Percentiles rank a stretch among this genome's conserved stretches.
These are phyloP conservation scores for Epirrhoe tristata DNA, from an alignment of 2,888 invertebrate species.

Conservation along the genomic window DNA sequence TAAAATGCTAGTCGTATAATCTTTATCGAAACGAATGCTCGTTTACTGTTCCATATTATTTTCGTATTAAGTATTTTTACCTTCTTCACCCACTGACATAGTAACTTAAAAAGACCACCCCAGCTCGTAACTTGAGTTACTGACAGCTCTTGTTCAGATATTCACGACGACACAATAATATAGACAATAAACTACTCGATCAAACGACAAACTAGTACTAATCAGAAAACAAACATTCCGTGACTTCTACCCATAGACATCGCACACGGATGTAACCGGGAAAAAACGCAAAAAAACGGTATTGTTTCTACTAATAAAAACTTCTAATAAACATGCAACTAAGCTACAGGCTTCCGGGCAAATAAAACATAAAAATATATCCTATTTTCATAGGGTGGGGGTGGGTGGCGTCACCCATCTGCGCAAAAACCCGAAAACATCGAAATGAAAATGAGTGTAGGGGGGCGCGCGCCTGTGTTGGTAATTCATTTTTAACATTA, in stretches of 20 bases:
- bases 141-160: constrained; percentile 27
- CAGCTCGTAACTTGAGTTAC: constrained; percentile 21
- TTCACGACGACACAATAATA: constrained; percentile 46
- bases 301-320: constrained; percentile 84
- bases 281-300: constrained; percentile 65
- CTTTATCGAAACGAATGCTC: constrained; percentile 15
- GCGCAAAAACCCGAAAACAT: constrained; percentile 87
- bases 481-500: constrained; percentile 86
- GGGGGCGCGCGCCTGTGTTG: constrained; percentile 78
- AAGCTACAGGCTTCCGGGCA: constrained; percentile 84
- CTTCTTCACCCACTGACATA: constrained; percentile 41
- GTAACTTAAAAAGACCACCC: constrained; percentile 38
- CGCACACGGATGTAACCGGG: constrained; percentile 64
- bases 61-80: constrained; percentile 29
- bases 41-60: constrained; percentile 13
- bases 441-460: constrained; percentile 86
- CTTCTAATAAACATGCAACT: constrained; percentile 86
- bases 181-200: constrained; percentile 48
- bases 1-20: constrained; percentile 1
- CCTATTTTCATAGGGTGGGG: constrained; percentile 85
- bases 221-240: constrained; percentile 67
- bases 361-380: constrained; percentile 86
- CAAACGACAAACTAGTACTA: constrained; percentile 44
- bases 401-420: constrained; percentile 60
- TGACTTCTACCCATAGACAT: constrained; percentile 70